Evolutionary conservation across 2,888 invertebrate genomes (phyloP), one percentile per base, ranked within the genome.

Genomic region (Trimorus sp.): DNA sequence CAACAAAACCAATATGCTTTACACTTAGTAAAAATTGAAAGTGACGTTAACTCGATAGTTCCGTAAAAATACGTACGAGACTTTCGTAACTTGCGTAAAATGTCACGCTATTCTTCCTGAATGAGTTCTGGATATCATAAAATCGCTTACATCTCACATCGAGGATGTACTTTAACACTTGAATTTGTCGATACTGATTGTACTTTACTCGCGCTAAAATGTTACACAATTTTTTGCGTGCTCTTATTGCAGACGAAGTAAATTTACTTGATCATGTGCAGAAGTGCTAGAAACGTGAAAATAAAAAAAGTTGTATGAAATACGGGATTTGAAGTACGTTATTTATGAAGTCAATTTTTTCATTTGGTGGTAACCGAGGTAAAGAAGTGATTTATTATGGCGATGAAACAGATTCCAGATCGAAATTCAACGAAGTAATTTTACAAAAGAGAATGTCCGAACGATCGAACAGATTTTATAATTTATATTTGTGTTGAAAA

Each of bases 51-150:
- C 36, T 60, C 65, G 62, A 58, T 62, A 63, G 56, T 51, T 69
- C 58, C 42, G 69, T 73, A 77, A 77, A 81, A 78, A 82, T 78
- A 78, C 77, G 78, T 68, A 63, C 68, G 63, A 59, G 40, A 53
- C 59, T 75, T 70, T 75, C 74, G 45, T 70, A 59, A 40, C 63
- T 66, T 42, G 58, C 36, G 40, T 48, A 36, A 68, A 66, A 76
- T 58, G 76, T 71, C 80, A 76, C 80, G 76, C 73, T 68, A 81
- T 81, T 81, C 68, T 81, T 81, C 40, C 42, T 59, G 70, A 59
- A 80, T 76, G 70, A 76, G 68, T 38, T 65, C 66, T n/a, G 60
- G 66, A 51, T 71, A 76, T 71, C 75, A 80, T 75, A 71, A 80
- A 75, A 75, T 75, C 65, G 75, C 75, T 80, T 65, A 66, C 70